Evolutionary conservation across 1,140 invertebrate species (phyloP), one percentile per base, ranked within the genome.

Genomic region (Lepidurus arcticus): DNA sequence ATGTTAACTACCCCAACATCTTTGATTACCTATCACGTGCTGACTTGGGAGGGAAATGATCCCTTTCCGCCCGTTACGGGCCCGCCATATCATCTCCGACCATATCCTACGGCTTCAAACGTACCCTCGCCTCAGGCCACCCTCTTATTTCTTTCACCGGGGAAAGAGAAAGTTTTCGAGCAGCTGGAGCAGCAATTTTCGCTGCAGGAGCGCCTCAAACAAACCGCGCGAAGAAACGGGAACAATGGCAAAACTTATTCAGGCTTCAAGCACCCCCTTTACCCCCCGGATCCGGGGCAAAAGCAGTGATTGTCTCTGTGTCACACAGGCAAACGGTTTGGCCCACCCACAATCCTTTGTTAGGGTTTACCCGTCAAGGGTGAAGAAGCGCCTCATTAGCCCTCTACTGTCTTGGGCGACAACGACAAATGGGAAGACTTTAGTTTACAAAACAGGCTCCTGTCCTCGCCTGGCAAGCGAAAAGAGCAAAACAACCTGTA

Each of bases 371-470:
- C 53, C 21, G 53, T 65, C 53, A 65, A 65, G 53, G 53, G 53
- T 65, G 53, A 65, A 65, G 53, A 65, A 65, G 53, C 53, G 53
- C 53, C 53, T 65, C 53, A 65, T 65, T 65, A 65, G 53, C 53
- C 53, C 13, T 65, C 53, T 65, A 65, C 53, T 65, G 53, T 65
- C 53, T 65, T 65, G 53, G 53, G 53, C 53, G 53, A 65, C 53
- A 65, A 21, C 53, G 53, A 65, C 53, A 65, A 65, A 65, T 65
- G 53, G 53, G 53, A 65, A 65, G 53, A 65, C 53, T 65, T 65
- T 13, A 21, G 21, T 65, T n/a, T 16, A 65, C 53, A 9, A 65
- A 65, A 65, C 53, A 65, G 53, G 7, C 16, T 21, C 21, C 21
- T 21, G 53, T 65, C 6, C 53, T 65, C 21, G 16, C 21, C 16